These are phyloP conservation scores for Brenthis daphne DNA, from an alignment of 2,888 invertebrate species.

Conservation along the genomic window DNA sequence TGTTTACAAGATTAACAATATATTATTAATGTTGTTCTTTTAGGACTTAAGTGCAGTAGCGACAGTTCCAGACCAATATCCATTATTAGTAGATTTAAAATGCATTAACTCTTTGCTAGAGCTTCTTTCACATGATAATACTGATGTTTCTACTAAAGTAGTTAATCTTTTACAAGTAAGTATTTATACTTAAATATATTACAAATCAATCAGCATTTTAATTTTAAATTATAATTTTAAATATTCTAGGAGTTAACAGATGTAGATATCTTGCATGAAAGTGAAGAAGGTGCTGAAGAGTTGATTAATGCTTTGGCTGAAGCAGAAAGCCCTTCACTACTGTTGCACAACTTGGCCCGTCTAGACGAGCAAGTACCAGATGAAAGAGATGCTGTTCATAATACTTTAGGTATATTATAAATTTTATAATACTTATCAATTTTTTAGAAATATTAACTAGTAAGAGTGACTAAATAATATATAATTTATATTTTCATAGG, in stretches of 20 bases:
- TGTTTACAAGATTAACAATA: too few species aligned
- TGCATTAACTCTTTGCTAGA: conserved; percentile 95
- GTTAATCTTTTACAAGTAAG: conserved; percentile 85
- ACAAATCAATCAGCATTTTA: neutral
- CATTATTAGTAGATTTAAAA: conserved; percentile 93
- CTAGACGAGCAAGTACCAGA: conserved; percentile 96
- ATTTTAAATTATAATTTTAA: neutral
- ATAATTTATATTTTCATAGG: conserved; percentile 70
- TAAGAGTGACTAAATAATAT: too few species aligned
- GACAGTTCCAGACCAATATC: conserved; percentile 97
- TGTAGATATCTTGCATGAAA: conserved; percentile 97
- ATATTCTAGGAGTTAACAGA: conserved; percentile 93
- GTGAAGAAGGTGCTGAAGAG: conserved; percentile 93
- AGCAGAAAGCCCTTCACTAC: conserved; percentile 93
- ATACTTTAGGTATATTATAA: conserved; percentile 86
- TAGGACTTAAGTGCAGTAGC: conserved; percentile 96
- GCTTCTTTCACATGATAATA: conserved; percentile 97
- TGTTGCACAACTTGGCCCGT: conserved; percentile 96
- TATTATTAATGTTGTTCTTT: conserved; percentile 52
- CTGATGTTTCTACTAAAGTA: conserved; percentile 93
- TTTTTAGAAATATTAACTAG: too few species aligned
- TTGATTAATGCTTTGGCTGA: conserved; percentile 94
- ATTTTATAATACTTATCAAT: too few species aligned
- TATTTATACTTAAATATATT: neutral
- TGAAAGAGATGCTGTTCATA: conserved; percentile 97